Base-by-base conservation (phyloP, 2,113 vertebrate species). In the Misgurnus anguillicaudatus region DNA sequence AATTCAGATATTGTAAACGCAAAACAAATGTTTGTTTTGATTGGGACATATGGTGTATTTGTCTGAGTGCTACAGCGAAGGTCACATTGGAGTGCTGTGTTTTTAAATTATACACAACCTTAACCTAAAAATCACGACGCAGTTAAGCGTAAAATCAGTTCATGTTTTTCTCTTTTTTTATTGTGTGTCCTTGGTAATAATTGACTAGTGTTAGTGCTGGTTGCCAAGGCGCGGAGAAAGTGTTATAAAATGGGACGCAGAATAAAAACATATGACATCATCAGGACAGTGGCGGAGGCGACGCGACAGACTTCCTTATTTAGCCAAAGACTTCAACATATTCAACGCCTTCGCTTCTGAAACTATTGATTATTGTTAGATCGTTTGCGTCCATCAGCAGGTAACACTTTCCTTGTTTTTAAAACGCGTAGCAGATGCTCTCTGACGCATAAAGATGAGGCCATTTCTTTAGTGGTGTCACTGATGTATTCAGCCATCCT, bases 231-330 rank as follows among this genome's bases (percentile, higher is more conserved):
- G 61, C 53, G 63, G 71, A 64, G 57, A 48, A 72, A 53, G 75
- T 78, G 78, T 72, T 75, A 81, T 65, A 63, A 82, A 82, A 60
- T 31, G 71, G 77, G 74, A 71, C 73, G 79, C 78, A 73, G 76
- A 81, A 80, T 83, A 72, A 85, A 85, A 85, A 85, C 84, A 85
- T 64, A 83, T 85, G 84, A 85, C 82, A 83, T 83, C 84, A 85
- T 81, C 79, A 74, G 51, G 68, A 66, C 31, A 63, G 69, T 74
- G 63, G 76, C 19, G 63, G 76, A 16, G 76, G 63, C 71, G 69
- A 68, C 62, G 45, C 70, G 81, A 58, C 75, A 66, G 8, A 61
- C 76, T 71, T 85, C 73, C 73, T 78, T 77, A 60, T 82, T 74
- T 67, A 71, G 41, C 47, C 2, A n/a, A 62, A 47, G 39, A 70